Conservation (phyloP, 2,888 invertebrate genomes). For the Odontocolon sp. region DNA sequence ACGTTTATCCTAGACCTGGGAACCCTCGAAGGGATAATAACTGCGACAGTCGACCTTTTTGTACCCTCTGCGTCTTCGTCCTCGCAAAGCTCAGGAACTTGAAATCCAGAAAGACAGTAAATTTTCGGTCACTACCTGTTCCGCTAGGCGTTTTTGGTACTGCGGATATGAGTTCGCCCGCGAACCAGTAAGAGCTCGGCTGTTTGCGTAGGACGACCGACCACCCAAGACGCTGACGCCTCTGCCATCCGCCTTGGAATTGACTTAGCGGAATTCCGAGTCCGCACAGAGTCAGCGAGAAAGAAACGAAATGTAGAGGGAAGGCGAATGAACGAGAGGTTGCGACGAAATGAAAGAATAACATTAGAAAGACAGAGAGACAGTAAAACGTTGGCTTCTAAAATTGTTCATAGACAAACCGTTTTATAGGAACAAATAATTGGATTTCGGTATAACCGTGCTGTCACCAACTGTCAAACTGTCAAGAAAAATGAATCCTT, state of each 20-base stretch:
- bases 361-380: slow-evolving; percentile 2
- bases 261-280: slow-evolving; percentile 76
- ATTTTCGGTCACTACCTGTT: slow-evolving; percentile 75
- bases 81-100: not conserved
- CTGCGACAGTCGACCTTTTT: not conserved
- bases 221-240: slow-evolving; percentile 77
- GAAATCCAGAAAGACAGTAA: slow-evolving; percentile 74
- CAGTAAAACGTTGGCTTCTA: too few species aligned
- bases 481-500: too few species aligned
- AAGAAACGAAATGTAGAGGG: slow-evolving; percentile 30
- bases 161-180: slow-evolving; percentile 65
- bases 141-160: slow-evolving; percentile 55
- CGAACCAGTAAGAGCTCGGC: too few species aligned
- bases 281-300: slow-evolving; percentile 19
- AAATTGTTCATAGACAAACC: too few species aligned
- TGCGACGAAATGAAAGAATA: slow-evolving; percentile 46
- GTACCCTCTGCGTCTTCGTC: not conserved
- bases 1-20: not conserved
- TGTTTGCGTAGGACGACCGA: slow-evolving; percentile 78
- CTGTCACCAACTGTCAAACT: too few species aligned
- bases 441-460: too few species aligned
- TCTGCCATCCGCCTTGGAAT: slow-evolving; percentile 72
- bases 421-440: too few species aligned
- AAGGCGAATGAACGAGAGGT: slow-evolving; percentile 22
- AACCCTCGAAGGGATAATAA: not conserved